Conservation (phyloP, 2,888 invertebrate genomes). For the Drosophila aldrichi region DNA sequence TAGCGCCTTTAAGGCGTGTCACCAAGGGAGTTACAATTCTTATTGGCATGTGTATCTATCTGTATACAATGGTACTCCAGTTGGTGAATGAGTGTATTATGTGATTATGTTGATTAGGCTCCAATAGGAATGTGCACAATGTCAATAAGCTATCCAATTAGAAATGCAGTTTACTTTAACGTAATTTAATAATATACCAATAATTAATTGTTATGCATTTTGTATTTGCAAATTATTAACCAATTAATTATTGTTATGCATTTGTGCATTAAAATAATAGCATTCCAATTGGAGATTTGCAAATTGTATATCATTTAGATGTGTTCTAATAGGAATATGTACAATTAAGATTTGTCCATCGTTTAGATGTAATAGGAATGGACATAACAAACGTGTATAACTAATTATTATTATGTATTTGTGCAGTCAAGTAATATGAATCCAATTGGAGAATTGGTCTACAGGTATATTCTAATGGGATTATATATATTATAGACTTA, state of each 20-base stretch:
- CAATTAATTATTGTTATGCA: neutral
- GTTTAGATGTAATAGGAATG: no score
- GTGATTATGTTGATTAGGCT: neutral
- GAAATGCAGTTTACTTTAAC: neutral
- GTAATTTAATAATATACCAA: neutral
- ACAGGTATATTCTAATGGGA: no score
- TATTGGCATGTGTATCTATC: neutral
- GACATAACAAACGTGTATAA: no score
- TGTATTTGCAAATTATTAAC: no score
- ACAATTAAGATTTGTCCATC: neutral
- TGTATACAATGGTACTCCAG: neutral
- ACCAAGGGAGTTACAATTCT: slow-evolving; percentile 2
- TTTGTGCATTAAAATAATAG: neutral
- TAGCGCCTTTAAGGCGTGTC: slow-evolving; percentile 34
- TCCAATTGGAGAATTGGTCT: no score
- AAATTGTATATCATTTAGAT: neutral
- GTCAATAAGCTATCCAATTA: neutral
- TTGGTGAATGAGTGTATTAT: neutral
- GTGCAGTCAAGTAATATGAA: no score
- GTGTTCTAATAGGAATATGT: neutral
- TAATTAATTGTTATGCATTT: no score
- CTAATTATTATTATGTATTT: no score
- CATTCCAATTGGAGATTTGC: neutral
- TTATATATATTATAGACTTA: no score
- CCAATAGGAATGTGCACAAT: neutral